Evolutionary conservation across 2,888 invertebrate species (phyloP).

Genomic region (Rhingia campestris): DNA sequence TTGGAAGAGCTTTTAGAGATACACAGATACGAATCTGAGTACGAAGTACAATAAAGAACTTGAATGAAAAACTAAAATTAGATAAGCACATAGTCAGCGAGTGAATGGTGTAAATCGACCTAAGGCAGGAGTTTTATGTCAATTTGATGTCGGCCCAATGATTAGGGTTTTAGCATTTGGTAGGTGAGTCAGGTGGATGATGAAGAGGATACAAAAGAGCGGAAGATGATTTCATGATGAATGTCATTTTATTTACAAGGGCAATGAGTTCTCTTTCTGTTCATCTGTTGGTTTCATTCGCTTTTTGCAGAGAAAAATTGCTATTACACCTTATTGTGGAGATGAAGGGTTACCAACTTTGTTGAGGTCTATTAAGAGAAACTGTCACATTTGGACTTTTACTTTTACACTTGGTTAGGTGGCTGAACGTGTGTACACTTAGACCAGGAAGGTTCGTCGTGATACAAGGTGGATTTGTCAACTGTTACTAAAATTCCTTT

Average conservation of each 20-base stretch:
- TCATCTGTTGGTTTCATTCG: slow-evolving; percentile 8
- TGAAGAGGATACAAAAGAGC: neutral
- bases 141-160: slow-evolving; percentile 27
- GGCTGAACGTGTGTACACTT: no score
- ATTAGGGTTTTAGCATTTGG: slow-evolving; percentile 4
- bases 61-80: slow-evolving; percentile 44
- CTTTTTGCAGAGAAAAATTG: slow-evolving; percentile 53
- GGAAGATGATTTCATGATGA: slow-evolving; percentile 6
- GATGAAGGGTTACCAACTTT: slow-evolving; percentile 37
- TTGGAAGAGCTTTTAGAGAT: slow-evolving; percentile 55
- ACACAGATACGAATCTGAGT: neutral
- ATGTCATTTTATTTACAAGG: slow-evolving; percentile 10
- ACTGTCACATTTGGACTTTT: no score
- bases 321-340: slow-evolving; percentile 35
- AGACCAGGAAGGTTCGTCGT: no score
- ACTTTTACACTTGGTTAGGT: no score
- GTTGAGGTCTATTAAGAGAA: neutral
- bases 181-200: neutral
- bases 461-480: no score
- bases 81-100: slow-evolving; percentile 9
- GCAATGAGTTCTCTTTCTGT: slow-evolving; percentile 46
- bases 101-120: slow-evolving; percentile 6
- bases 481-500: no score
- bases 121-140: slow-evolving; percentile 26
- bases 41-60: neutral